Base-by-base conservation (phyloP, 2,888 invertebrate genomes). In the Drosophila niveifrons region DNA sequence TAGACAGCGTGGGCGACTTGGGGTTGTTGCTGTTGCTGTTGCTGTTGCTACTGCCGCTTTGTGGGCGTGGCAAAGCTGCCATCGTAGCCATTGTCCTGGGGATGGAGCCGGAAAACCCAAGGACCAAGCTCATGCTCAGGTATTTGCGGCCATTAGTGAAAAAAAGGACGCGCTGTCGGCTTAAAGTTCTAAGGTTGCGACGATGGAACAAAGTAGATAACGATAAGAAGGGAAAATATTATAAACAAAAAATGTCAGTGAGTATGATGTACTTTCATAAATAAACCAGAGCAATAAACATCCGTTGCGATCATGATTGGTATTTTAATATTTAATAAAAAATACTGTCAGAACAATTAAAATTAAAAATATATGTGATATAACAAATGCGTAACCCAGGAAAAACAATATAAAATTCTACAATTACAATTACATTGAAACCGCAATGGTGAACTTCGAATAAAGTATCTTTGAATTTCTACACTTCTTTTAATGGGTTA, bases 111-210 rank as follows among this genome's bases (percentile, higher is more conserved):
- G 4, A 31, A 15, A 31, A 6, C 36, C 18, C 18, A 50, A 13
- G 23, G 23, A 44, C 48, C 41, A 48, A 44, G 55, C 62, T 72
- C 44, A 55, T 63, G 83, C 65, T 58, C 88, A 83, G 83, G 83
- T 83, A 83, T 83, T 83, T 87, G 70, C 65, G 70, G 81, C 89
- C 88, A 89, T 89, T 89, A 81, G 64, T 62, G 57, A 59, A 72
- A 72, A 72, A 65, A 69, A 55, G 63, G 67, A 65, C 68, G 36
- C 66, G 57, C 67, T 77, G 87, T 72, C 89, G 69, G 89, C 89
- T 89, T 89, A 81, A 89, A 81, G 79, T 75, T 84, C 66, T 71
- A 83, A 71, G 76, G 83, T 75, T 72, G 72, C 68, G 52, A 52
- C 76, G 55, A 75, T 75, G 70, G 8, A 51, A 52, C 66, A 69